phyloP scores from a whole-genome alignment of 1,140 invertebrate genomes.

The Parapsyche elsis region DNA sequence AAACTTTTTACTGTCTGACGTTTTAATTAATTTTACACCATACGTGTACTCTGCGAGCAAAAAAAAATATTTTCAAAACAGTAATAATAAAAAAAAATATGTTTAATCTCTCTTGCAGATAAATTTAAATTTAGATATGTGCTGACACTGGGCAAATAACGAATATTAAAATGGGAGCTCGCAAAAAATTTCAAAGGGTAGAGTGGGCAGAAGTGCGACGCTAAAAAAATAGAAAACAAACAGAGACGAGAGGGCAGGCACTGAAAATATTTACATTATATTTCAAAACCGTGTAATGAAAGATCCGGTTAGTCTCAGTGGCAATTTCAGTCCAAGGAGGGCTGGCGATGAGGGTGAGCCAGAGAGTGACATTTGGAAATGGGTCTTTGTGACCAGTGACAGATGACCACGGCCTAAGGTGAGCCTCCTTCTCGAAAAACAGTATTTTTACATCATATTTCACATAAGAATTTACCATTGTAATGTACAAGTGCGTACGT shows the following conservation, averaged over 20 bases:
- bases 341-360: neutral
- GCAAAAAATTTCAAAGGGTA: neutral
- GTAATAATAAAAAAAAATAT: neutral
- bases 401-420: conserved; percentile 18
- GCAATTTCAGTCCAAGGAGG: conserved; percentile 4
- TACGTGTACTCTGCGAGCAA: neutral
- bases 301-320: conserved; percentile 37
- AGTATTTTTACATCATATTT: neutral
- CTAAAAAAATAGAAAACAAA: neutral
- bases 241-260: neutral
- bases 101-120: neutral
- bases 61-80: neutral
- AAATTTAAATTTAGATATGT: conserved; percentile 2
- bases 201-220: neutral
- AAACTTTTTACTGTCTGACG: neutral
- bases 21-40: neutral
- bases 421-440: neutral
- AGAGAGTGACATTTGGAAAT: conserved; percentile 29
- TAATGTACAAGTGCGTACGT: neutral
- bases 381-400: conserved; percentile 27
- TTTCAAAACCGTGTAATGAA: conserved; percentile 37
- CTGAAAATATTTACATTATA: conserved; percentile 41
- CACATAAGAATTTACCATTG: neutral
- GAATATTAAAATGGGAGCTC: neutral
- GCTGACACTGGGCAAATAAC: neutral